Base-by-base conservation (phyloP, 2,888 invertebrate genomes). In the Trachelus stipa region DNA sequence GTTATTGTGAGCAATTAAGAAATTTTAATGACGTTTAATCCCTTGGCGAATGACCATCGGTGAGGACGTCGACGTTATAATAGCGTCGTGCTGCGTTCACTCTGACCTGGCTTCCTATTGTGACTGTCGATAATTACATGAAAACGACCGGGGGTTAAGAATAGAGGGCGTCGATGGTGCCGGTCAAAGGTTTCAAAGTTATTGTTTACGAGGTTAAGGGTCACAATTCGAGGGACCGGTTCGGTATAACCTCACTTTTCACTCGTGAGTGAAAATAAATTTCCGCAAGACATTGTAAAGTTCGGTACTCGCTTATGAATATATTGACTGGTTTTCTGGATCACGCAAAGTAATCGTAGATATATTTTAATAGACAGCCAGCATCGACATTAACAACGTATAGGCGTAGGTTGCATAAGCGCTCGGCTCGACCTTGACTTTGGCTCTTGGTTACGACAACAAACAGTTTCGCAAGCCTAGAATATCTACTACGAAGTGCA, bases 391-490 rank as follows among this genome's bases (percentile, higher is more conserved):
- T 71, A 34, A 31, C 33, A 34, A 71, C 71, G 12, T 71, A 71
- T 23, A 56, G 33, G 71, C 71, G 31, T 23, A 12, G 71, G 86
- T 89, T 89, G 86, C 89, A 87, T 89, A 89, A 89, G 87, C 82
- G 81, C 80, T 85, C 84, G 85, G 86, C 85, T 85, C 89, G 89
- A 86, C 90, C 90, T 90, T 90, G 90, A 90, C 90, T 90, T 90
- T 90, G 90, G 87, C 88, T 89, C 89, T 88, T 87, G 89, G 87
- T 89, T 88, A 88, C 89, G 87, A 87, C 87, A 84, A 86, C 88
- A 82, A 82, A 83, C 83, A 82, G 84, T 84, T 85, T 84, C 83
- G 83, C 85, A 85, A 85, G 84, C 81, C 74, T 81, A 82, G 74
- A 35, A 23, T 12, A 34, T 12, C 74, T 30, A 35, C 74, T 30